These are phyloP conservation scores for Oxygymnocypris stewartii DNA, from an alignment of 2,113 vertebrate species.

Conservation along the genomic window DNA sequence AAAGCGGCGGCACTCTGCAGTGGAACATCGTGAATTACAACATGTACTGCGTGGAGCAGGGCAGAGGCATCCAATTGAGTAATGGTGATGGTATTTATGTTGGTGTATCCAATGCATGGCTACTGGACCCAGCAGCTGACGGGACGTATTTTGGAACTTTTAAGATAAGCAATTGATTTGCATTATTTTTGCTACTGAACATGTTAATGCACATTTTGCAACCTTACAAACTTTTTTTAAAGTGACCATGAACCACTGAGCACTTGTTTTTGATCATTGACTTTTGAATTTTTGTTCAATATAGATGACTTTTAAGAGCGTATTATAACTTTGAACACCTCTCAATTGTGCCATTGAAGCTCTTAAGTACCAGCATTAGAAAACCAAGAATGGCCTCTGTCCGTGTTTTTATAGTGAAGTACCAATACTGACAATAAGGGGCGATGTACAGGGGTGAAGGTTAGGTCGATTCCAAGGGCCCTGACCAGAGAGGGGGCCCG, in stretches of 20 bases:
- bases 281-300: constrained; percentile 56
- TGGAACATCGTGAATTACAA: constrained; percentile 85
- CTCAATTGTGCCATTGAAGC: background rate
- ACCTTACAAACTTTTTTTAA: constrained; percentile 53
- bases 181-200: constrained; percentile 75
- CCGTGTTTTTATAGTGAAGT: background rate
- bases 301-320: constrained; percentile 45
- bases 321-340: constrained; percentile 24
- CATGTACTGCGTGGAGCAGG: constrained; percentile 94
- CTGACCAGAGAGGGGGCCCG: background rate
- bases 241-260: constrained; percentile 75
- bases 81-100: constrained; percentile 84
- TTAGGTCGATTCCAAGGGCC: background rate
- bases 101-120: constrained; percentile 86
- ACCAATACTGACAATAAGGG: background rate
- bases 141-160: constrained; percentile 94
- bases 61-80: constrained; percentile 84
- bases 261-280: constrained; percentile 65
- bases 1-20: constrained; percentile 89
- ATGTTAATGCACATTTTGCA: constrained; percentile 60
- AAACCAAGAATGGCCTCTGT: background rate
- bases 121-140: constrained; percentile 85
- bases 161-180: constrained; percentile 84
- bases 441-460: background rate
- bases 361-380: constrained; percentile 3